These are phyloP conservation scores for Gnathochromis pfefferi DNA, from an alignment of 2,113 vertebrate species.

Conservation along the genomic window DNA sequence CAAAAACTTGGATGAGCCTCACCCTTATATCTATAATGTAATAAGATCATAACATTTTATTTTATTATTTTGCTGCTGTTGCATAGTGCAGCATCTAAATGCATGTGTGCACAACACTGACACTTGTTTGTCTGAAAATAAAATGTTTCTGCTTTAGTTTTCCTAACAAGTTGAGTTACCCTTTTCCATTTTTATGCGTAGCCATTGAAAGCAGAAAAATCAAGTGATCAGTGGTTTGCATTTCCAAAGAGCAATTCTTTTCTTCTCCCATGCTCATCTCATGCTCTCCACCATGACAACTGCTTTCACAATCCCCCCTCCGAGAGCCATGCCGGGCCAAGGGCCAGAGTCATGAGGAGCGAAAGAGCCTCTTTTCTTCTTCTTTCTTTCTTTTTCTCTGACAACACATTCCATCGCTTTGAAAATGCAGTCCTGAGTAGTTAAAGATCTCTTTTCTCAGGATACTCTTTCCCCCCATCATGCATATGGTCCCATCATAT, in stretches of 20 bases:
- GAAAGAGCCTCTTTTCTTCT: slow-evolving; percentile 1
- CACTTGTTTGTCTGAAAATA: neutral
- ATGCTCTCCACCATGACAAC: slow-evolving; percentile 45
- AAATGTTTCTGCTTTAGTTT: neutral
- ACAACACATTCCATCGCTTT: slow-evolving; percentile 13
- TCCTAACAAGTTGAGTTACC: neutral
- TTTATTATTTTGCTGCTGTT: accelerated
- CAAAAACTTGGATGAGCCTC: neutral
- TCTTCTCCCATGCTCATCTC: neutral
- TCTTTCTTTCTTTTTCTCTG: neutral
- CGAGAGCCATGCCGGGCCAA: slow-evolving; percentile 13
- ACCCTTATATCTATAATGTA: neutral
- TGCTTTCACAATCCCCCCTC: slow-evolving; percentile 43
- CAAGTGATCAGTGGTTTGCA: slow-evolving; percentile 8
- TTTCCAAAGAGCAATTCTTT: slow-evolving; percentile 17
- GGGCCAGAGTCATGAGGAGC: slow-evolving; percentile 30
- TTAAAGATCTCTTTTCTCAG: neutral
- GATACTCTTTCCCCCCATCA: neutral
- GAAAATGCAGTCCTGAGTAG: neutral
- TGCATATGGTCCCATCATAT: neutral
- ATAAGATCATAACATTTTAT: accelerated
- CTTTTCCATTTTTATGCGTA: neutral
- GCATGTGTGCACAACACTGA: neutral
- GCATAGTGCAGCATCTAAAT: neutral
- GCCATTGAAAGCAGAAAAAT: neutral